Evolutionary conservation across 1,140 invertebrate genomes (phyloP), one percentile per base, ranked within the genome.

Genomic region (Drosophila nebulosa): DNA sequence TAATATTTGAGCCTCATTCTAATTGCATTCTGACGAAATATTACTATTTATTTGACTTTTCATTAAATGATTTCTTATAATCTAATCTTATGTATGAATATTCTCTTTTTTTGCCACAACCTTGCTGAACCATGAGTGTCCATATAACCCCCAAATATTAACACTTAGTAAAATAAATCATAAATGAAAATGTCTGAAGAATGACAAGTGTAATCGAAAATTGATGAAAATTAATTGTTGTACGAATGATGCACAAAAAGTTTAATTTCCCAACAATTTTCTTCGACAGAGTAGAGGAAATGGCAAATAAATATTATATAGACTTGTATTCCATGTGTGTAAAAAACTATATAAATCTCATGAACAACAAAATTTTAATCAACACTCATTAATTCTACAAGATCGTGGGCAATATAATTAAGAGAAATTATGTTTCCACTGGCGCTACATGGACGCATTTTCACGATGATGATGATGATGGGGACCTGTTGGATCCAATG

Each of bases 391-490:
- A 88, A 83, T 68, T 88, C 75, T 64, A 78, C 69, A 68, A 88
- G 78, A 88, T 88, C 78, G 83, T 57, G 58, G 83, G 83, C 75
- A 88, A 79, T 88, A 88, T 88, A 88, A 88, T 88, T 88, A 88
- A 83, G 83, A 88, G 83, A 88, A 88, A 88, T 88, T 83, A 88
- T 86, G 74, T 88, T 83, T 88, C 83, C 83, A 88, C 69, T 64
- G 75, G 60, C 65, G 67, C 71, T 71, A 65, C 74, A 62, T 51
- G 32, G 69, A 57, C 55, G 26, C 21, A 21, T 52, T 24, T 64
- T 22, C 24, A 24, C 42, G 58, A 60, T 27, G 4, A 5, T 16
- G 16, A 46, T 35, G 67, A 30, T 22, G 51, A 52, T 39, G 36
- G 39, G 59, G 78, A 88, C 81, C 80, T 80, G 80, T 81, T 85